Conservation (phyloP, 2,888 invertebrate genomes). For the Parapristionchus giblindavisi region DNA sequence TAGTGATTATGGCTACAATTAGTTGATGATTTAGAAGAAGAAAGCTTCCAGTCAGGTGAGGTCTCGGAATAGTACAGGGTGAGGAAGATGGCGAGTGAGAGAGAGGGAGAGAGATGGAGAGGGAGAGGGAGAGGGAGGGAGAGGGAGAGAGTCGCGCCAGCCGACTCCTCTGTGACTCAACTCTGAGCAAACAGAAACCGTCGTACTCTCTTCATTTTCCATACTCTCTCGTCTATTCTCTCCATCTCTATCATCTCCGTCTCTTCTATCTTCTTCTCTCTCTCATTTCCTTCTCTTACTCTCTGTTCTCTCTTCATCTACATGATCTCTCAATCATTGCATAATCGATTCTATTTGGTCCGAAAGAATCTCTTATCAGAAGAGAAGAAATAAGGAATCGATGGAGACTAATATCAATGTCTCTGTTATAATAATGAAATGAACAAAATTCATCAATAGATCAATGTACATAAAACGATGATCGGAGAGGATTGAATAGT, state of each 20-base stretch:
- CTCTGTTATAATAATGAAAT: no score
- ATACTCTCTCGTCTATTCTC: no score
- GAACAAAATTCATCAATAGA: no score
- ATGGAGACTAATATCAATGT: no score
- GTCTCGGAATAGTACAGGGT: conserved; percentile 23
- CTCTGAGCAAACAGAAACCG: conserved; percentile 28
- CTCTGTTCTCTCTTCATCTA: conserved; percentile 5
- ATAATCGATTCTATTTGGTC: conserved; percentile 25
- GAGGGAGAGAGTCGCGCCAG: background rate
- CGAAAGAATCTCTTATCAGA: background rate
- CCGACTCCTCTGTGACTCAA: conserved; percentile 15
- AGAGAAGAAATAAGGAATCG: no score
- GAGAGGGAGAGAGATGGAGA: background rate
- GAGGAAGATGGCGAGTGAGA: no score
- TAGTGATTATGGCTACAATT: background rate
- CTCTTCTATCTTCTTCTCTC: no score
- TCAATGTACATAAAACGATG: no score
- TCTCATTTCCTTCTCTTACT: background rate
- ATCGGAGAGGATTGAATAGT: no score
- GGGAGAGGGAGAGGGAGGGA: background rate
- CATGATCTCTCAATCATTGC: background rate
- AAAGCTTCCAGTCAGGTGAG: background rate
- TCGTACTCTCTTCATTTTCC: no score
- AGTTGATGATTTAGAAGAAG: background rate
- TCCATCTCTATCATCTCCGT: no score